phyloP scores from a whole-genome alignment of 1,140 invertebrate species.

The Pemphigus obesinymphae region DNA sequence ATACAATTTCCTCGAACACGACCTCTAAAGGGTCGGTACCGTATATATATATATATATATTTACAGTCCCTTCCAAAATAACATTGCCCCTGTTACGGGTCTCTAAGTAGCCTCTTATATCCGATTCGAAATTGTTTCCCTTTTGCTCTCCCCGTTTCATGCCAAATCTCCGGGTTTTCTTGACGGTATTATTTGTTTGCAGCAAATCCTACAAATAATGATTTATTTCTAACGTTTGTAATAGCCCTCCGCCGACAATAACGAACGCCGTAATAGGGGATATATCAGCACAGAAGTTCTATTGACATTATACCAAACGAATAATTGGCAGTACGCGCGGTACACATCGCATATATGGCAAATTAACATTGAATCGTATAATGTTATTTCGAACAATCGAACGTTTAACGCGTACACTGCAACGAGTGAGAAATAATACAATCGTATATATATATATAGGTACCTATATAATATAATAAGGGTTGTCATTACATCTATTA shows the following conservation, averaged over 20 bases:
- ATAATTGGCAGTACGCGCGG: neutral
- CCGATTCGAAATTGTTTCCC: constrained; percentile 33
- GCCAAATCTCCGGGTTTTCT: constrained; percentile 36
- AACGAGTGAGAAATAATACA: too few species aligned
- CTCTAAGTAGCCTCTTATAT: constrained; percentile 33
- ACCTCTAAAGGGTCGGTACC: neutral
- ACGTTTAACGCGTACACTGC: neutral
- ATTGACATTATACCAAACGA: neutral
- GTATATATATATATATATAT: too few species aligned
- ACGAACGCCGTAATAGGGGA: neutral
- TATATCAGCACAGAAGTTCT: neutral
- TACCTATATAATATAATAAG: too few species aligned
- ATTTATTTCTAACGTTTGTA: constrained; percentile 29
- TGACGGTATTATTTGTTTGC: constrained; percentile 35
- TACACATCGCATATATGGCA: neutral
- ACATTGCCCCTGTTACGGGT: constrained; percentile 17
- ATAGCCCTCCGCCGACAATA: constrained; percentile 19
- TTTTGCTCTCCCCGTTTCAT: constrained; percentile 18
- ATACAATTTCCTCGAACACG: neutral
- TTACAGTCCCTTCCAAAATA: constrained; percentile 11
- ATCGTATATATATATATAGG: neutral
- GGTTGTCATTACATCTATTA: too few species aligned
- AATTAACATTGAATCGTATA: neutral
- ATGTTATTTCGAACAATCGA: neutral
- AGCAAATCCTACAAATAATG: constrained; percentile 34